Percentiles rank a stretch among this genome's conserved stretches.
phyloP scores from a whole-genome alignment of 2,888 invertebrate species.

The Scaeva pyrastri region DNA sequence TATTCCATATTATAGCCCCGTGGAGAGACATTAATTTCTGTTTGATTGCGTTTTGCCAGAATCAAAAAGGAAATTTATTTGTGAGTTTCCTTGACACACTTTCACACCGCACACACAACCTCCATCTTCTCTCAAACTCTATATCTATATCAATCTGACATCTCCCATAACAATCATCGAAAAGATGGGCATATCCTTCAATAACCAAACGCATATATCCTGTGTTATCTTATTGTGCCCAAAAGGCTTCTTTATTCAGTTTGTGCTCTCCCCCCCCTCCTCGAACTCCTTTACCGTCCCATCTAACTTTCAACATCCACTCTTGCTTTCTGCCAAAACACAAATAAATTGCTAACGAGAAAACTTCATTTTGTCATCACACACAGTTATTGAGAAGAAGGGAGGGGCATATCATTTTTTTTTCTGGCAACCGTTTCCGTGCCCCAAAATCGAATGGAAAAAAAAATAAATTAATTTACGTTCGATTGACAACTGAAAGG shows the following conservation, averaged over 20 bases:
- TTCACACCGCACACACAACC: conserved; percentile 16
- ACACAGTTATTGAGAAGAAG: conserved; percentile 22
- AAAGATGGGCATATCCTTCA: conserved; percentile 70
- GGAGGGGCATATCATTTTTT: conserved; percentile 20
- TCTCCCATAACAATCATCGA: conserved; percentile 70
- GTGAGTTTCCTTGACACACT: conserved; percentile 44
- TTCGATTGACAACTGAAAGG: conserved; percentile 75
- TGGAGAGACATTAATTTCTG: conserved; percentile 72
- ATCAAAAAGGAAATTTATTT: conserved; percentile 71
- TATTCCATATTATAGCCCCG: conserved; percentile 31
- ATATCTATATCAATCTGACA: conserved; percentile 2
- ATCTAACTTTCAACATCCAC: background rate
- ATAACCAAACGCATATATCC: conserved; percentile 70
- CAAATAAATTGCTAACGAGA: conserved; percentile 76
- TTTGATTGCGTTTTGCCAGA: conserved; percentile 73
- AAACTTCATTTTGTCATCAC: conserved; percentile 75
- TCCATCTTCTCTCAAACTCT: conserved; percentile 24
- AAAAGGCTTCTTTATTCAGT: conserved; percentile 55
- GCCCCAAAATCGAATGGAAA: conserved; percentile 8
- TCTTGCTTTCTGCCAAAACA: conserved; percentile 59
- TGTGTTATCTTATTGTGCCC: conserved; percentile 75
- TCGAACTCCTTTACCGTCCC: background rate
- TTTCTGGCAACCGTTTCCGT: conserved; percentile 54
- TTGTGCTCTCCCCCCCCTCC: background rate
- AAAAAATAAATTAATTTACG: conserved; percentile 72